phyloP scores from a whole-genome alignment of 1,140 invertebrate genomes.

The Brachionus plicatilis region DNA sequence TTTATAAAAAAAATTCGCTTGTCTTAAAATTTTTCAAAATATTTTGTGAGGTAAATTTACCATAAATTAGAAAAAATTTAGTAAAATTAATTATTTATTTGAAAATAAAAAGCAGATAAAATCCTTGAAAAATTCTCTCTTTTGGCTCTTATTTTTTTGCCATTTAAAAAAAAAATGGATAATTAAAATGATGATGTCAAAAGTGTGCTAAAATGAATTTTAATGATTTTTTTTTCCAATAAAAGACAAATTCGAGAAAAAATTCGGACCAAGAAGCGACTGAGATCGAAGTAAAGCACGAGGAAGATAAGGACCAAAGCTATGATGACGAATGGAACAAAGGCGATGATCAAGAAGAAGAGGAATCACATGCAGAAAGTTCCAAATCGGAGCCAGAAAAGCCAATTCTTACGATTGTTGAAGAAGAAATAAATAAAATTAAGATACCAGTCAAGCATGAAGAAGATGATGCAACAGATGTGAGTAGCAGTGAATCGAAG shows the following conservation, averaged over 20 bases:
- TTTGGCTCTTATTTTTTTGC: no score
- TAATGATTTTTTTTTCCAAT: not conserved
- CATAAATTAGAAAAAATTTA: no score
- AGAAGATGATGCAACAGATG: not conserved
- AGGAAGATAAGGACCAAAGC: not conserved
- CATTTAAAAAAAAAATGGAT: no score
- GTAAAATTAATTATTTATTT: no score
- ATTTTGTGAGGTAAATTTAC: no score
- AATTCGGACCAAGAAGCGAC: not conserved
- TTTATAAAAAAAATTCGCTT: no score
- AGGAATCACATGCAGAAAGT: not conserved
- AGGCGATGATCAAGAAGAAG: not conserved
- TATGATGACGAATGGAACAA: not conserved
- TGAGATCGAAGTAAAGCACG: not conserved
- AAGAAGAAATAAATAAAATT: not conserved
- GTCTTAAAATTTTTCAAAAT: no score
- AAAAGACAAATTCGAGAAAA: not conserved
- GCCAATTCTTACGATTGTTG: not conserved
- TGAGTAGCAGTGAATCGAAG: not conserved
- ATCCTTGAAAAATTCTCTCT: no score
- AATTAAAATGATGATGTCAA: no score
- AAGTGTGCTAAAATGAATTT: no score
- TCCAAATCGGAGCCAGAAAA: not conserved
- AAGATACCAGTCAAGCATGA: constrained; percentile 1
- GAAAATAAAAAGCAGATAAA: no score